A percentile compares a stretch with the other conserved stretches of the same genome.
phyloP scores from a whole-genome alignment of 1,140 invertebrate genomes.

The Brachionus calyciflorus region DNA sequence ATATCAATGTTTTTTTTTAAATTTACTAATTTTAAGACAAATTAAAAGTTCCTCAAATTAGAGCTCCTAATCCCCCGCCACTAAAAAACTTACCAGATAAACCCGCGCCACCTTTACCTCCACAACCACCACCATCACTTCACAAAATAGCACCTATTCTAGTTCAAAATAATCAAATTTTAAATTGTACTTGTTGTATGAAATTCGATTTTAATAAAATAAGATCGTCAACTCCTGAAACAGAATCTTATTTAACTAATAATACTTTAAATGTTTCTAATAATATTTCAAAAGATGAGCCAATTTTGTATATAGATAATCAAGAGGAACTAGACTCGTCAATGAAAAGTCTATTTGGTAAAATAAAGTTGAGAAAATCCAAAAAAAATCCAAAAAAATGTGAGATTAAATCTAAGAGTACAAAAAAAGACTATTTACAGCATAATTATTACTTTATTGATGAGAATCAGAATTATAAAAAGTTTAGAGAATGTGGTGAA shows the following conservation, averaged over 20 bases:
- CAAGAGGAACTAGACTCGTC: background rate
- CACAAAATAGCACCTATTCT: constrained; percentile 30
- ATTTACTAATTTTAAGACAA: background rate
- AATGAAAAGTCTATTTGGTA: background rate
- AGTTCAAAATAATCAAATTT: constrained; percentile 4
- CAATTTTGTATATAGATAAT: constrained; percentile 11
- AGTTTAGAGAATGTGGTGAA: background rate
- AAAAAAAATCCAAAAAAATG: background rate
- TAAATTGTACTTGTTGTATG: background rate
- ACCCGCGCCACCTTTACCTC: constrained; percentile 13
- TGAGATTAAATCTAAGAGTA: no score
- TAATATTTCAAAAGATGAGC: background rate
- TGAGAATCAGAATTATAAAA: background rate
- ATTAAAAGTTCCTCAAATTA: constrained; percentile 11
- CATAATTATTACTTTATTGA: constrained; percentile 7
- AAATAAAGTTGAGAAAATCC: background rate
- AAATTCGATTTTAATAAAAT: background rate
- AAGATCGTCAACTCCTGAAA: constrained; percentile 11
- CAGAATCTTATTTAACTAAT: background rate
- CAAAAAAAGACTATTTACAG: no score
- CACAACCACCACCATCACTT: constrained; percentile 20
- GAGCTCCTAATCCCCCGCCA: background rate
- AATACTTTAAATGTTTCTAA: constrained; percentile 1
- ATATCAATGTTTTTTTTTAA: background rate
- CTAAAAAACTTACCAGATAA: background rate